Percentiles rank a stretch among this genome's conserved stretches.
phyloP scores from a whole-genome alignment of 1,140 invertebrate genomes.

The Oreohelix idahoensis region DNA sequence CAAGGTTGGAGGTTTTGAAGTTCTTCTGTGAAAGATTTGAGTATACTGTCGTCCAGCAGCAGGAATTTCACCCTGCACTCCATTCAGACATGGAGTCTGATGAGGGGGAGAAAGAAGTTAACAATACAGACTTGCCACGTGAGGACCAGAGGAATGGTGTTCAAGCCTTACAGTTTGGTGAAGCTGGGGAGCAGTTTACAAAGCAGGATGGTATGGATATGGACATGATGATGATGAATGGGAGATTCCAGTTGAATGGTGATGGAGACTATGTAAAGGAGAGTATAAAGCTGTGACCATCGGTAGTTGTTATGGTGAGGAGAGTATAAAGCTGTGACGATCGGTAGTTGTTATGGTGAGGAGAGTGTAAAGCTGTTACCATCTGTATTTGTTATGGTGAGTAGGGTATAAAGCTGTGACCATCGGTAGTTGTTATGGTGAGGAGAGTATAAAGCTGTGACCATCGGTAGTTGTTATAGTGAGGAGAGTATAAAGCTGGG shows the following conservation, averaged over 20 bases:
- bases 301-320: too few species aligned
- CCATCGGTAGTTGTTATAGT: too few species aligned
- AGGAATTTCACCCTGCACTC: background rate
- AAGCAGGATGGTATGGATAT: background rate
- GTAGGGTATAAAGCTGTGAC: too few species aligned
- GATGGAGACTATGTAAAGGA: background rate
- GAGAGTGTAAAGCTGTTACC: too few species aligned
- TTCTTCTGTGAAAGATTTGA: conserved; percentile 7
- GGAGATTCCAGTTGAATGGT: background rate
- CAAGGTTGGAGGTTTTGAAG: background rate
- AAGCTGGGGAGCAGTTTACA: background rate
- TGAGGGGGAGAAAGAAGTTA: background rate
- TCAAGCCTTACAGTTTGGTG: background rate
- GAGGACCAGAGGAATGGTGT: background rate
- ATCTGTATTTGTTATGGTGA: too few species aligned
- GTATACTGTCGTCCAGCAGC: background rate
- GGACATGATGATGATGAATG: background rate
- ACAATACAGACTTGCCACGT: background rate
- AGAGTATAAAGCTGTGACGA: too few species aligned
- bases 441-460: too few species aligned
- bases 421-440: too few species aligned
- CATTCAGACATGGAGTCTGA: background rate
- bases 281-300: too few species aligned
- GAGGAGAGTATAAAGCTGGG: too few species aligned
- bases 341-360: too few species aligned